Percentiles rank a stretch among this genome's conserved stretches.
phyloP scores from a whole-genome alignment of 1,140 invertebrate genomes.

The Spodoptera litura region DNA sequence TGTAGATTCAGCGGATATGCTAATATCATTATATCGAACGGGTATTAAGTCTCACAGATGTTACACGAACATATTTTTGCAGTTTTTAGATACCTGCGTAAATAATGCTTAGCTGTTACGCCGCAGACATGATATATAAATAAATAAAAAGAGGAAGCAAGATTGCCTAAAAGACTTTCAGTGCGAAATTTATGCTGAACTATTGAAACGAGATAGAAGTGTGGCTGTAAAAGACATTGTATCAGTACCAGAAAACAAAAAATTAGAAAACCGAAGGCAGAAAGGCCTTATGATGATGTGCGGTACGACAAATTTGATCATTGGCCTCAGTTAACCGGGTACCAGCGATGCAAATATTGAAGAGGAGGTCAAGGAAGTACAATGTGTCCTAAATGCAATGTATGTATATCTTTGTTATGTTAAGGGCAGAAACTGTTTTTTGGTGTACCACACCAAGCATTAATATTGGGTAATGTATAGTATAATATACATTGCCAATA shows the following conservation, averaged over 20 bases:
- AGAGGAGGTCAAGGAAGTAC: slow-evolving; percentile 49
- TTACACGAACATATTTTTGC: too few species aligned
- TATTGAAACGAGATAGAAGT: neutral
- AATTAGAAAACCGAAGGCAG: slow-evolving; percentile 47
- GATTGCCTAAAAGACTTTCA: too few species aligned
- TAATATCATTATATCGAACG: too few species aligned
- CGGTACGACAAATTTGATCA: slow-evolving; percentile 47
- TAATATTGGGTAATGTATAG: slow-evolving; percentile 45
- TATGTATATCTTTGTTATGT: slow-evolving; percentile 51
- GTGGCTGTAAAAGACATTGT: too few species aligned
- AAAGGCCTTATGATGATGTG: slow-evolving; percentile 48
- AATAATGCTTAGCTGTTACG: too few species aligned
- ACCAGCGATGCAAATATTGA: slow-evolving; percentile 51
- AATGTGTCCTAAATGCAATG: slow-evolving; percentile 51
- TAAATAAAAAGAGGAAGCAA: too few species aligned
- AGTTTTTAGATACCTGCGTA: too few species aligned
- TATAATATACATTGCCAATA: slow-evolving; percentile 45
- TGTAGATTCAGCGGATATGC: too few species aligned
- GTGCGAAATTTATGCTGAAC: too few species aligned
- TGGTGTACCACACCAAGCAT: slow-evolving; percentile 43
- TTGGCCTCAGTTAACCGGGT: slow-evolving; percentile 40
- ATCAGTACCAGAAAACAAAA: slow-evolving; percentile 9
- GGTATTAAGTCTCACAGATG: too few species aligned
- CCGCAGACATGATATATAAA: too few species aligned
- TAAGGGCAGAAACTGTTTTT: slow-evolving; percentile 45